phyloP scores from a whole-genome alignment of 23 tunicate species.

The Ciona savignyi region DNA sequence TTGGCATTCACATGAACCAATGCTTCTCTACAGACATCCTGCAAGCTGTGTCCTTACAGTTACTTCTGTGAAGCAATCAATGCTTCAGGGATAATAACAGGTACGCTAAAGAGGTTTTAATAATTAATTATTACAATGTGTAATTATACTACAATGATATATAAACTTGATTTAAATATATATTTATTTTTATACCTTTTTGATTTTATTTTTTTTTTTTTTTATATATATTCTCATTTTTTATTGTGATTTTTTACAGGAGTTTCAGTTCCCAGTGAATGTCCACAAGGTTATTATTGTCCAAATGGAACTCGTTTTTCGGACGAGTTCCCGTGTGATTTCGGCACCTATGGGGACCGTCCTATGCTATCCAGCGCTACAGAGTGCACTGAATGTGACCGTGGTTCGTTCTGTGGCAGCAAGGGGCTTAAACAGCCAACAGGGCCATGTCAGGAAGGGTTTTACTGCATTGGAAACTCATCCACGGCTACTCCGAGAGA shows the following conservation, averaged over 20 bases:
- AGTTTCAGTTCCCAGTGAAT: slow-evolving; percentile 33
- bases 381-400: slow-evolving; percentile 57
- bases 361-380: not conserved
- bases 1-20: no score
- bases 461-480: slow-evolving; percentile 56
- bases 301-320: slow-evolving; percentile 43
- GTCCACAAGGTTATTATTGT: slow-evolving; percentile 76
- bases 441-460: slow-evolving; percentile 46
- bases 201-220: no score
- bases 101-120: slow-evolving; percentile 24
- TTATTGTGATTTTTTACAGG: slow-evolving; percentile 30
- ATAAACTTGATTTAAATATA: no score
- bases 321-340: slow-evolving; percentile 54
- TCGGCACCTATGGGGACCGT: slow-evolving; percentile 53
- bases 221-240: no score
- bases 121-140: no score
- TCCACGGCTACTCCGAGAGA: slow-evolving; percentile 33
- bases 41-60: slow-evolving; percentile 75
- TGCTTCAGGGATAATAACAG: slow-evolving; percentile 18
- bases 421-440: slow-evolving; percentile 36
- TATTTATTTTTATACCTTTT: no score
- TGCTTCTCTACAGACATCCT: slow-evolving; percentile 28
- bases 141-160: no score
- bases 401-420: slow-evolving; percentile 67
- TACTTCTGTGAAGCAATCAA: slow-evolving; percentile 71